These are phyloP conservation scores for Stercorarius parasiticus DNA, from an alignment of 2,113 vertebrate genomes.

Conservation along the genomic window DNA sequence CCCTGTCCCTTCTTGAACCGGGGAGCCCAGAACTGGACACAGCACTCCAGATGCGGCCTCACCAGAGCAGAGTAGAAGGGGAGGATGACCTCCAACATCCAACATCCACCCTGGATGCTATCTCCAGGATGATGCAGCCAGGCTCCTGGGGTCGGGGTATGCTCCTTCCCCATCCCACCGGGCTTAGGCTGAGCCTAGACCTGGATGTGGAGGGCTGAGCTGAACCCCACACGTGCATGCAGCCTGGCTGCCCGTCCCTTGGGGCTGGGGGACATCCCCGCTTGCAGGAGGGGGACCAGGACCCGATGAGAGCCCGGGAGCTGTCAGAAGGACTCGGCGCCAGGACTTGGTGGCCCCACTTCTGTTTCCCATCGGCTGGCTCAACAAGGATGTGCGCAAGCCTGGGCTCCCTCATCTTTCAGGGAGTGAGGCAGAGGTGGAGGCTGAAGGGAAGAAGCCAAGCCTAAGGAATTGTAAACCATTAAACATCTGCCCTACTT, in stretches of 20 bases:
- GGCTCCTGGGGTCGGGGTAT: background rate
- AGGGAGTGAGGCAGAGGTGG: background rate
- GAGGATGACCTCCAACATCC: too few relatives aligned
- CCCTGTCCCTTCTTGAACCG: too few relatives aligned
- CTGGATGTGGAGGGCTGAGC: background rate
- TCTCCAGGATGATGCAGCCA: background rate
- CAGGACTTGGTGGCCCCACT: background rate
- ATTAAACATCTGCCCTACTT: background rate
- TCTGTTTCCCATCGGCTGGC: background rate
- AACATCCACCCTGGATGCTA: too few relatives aligned
- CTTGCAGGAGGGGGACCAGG: background rate
- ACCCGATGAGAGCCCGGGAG: background rate
- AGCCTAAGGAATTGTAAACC: background rate
- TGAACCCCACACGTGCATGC: fast-evolving
- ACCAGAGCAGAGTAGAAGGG: too few relatives aligned
- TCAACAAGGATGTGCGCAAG: background rate
- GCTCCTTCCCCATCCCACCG: fast-evolving
- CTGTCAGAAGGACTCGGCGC: background rate
- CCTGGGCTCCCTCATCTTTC: background rate
- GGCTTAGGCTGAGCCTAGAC: background rate
- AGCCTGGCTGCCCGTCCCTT: too few relatives aligned
- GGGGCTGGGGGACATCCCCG: background rate
- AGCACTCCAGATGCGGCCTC: too few relatives aligned
- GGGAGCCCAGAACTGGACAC: too few relatives aligned
- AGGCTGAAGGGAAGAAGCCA: background rate